A percentile compares a stretch with the other conserved stretches of the same genome.
Conservation (phyloP, 2,113 vertebrate genomes). For the Muntiacus muntjak region DNA sequence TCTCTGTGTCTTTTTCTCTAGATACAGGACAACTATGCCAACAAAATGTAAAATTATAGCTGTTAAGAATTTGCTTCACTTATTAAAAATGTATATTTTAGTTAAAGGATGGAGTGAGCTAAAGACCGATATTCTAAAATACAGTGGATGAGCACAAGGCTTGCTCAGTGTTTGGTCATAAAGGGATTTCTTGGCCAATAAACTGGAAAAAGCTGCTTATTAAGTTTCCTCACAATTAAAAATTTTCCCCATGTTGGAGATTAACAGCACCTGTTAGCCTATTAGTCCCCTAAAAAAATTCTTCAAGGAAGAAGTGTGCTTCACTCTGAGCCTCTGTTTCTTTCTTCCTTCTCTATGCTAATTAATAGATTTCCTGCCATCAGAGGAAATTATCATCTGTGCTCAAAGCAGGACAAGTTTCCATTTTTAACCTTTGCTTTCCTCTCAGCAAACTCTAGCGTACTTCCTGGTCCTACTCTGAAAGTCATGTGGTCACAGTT, state of each 20-base stretch:
- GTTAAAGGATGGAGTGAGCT: background rate
- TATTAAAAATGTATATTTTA: background rate
- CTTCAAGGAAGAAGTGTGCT: background rate
- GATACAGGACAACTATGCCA: background rate
- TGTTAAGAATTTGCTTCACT: background rate
- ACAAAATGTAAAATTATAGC: background rate
- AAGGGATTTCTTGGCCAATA: background rate
- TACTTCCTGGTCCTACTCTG: background rate
- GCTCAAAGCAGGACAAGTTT: background rate
- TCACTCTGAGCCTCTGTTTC: background rate
- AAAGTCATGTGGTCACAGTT: background rate
- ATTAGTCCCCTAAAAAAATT: background rate
- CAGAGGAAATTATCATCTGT: background rate
- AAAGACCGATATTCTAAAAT: background rate
- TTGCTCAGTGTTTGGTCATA: background rate
- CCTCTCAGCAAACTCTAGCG: background rate
- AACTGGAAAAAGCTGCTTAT: background rate
- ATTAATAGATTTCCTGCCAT: background rate
- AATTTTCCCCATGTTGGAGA: background rate
- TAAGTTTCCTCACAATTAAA: background rate
- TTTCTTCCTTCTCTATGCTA: background rate
- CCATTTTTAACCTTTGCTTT: background rate
- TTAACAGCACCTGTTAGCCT: background rate
- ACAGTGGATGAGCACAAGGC: background rate
- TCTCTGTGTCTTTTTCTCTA: background rate